These are phyloP conservation scores for Perizoma affinitatum DNA, from an alignment of 2,888 invertebrate species.

Conservation along the genomic window DNA sequence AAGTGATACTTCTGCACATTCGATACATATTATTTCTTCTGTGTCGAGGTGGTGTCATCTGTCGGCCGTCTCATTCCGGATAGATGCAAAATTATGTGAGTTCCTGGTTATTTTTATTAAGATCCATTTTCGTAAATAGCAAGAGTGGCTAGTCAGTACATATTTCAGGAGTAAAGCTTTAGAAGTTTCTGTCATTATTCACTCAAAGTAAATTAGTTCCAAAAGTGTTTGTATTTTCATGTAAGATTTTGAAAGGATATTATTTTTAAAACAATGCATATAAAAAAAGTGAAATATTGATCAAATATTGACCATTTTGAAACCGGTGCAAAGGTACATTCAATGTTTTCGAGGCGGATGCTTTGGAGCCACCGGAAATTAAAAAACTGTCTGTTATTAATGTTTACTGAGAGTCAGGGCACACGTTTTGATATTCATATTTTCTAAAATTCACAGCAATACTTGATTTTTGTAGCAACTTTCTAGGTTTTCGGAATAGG, in stretches of 20 bases:
- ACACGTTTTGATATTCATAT: slow-evolving; percentile 30
- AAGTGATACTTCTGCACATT: too few species aligned
- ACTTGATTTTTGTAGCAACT: too few species aligned
- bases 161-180: too few species aligned
- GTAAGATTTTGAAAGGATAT: too few species aligned
- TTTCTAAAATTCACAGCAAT: slow-evolving; percentile 26
- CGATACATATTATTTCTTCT: background rate
- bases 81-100: slow-evolving; percentile 58
- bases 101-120: slow-evolving; percentile 12
- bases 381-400: slow-evolving; percentile 70
- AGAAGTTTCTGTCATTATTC: too few species aligned
- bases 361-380: slow-evolving; percentile 74
- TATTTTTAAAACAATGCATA: slow-evolving; percentile 4
- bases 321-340: slow-evolving; percentile 68
- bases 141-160: too few species aligned
- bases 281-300: slow-evolving; percentile 29
- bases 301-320: slow-evolving; percentile 34
- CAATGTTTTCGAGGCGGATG: slow-evolving; percentile 75
- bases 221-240: too few species aligned
- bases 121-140: slow-evolving; percentile 9
- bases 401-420: slow-evolving; percentile 44
- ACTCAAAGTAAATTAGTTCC: too few species aligned
- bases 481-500: slow-evolving; percentile 2
- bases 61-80: slow-evolving; percentile 64
- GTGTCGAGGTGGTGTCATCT: slow-evolving; percentile 60